Base-by-base conservation (phyloP, 2,888 invertebrate genomes). In the Rhingia rostrata region DNA sequence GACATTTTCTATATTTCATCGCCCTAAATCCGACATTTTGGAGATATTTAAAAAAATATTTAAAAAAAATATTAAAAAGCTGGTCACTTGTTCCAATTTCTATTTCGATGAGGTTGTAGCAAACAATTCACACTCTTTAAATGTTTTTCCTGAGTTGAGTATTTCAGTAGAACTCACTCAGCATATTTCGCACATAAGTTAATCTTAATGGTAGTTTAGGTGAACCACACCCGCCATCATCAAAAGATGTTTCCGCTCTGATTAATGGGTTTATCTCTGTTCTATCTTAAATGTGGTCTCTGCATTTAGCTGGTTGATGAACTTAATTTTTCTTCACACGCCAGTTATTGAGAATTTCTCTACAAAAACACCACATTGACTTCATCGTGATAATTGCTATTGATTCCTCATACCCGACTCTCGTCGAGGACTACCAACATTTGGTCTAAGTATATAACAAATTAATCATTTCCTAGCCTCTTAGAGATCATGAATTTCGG, bases 401-500 rank as follows among this genome's bases (percentile, higher is more conserved):
- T 30, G 54, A 61, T 12, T 22, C n/a, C 22, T 7, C 43, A 43
- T 53, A 43, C 33, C 4, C 22, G 7, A 30, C 37, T 41, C 35
- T 41, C 49, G 6, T 22, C 14, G 12, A 22, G 37, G 30, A n/a
- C 33, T 33, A 33, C 51, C 41, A 60, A 49, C 39, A 51, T 47
- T 10, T 39, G 37, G n/a, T 51, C 43, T 6, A 61, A 43, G 51
- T 58, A 58, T 35, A 58, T 9, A n/a, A n/a, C 74, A 6, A 51
- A 69, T 49, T 61, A 80, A 74, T 75, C 54, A 66, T 37, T 47
- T 4, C 37, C 45, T 37, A 39, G 6, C 63, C 51, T 33, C 75
- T 69, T 75, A 39, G 45, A 73, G 72, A 67, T 78, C 63, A 83
- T 83, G 61, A 67, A 78, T 37, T 56, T 56, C 51, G 22, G 49